Percentiles rank a stretch among this genome's conserved stretches.
Evolutionary conservation across 2,797 vertebrate species (phyloP).

Genomic region (Loris lydekkerianus): DNA sequence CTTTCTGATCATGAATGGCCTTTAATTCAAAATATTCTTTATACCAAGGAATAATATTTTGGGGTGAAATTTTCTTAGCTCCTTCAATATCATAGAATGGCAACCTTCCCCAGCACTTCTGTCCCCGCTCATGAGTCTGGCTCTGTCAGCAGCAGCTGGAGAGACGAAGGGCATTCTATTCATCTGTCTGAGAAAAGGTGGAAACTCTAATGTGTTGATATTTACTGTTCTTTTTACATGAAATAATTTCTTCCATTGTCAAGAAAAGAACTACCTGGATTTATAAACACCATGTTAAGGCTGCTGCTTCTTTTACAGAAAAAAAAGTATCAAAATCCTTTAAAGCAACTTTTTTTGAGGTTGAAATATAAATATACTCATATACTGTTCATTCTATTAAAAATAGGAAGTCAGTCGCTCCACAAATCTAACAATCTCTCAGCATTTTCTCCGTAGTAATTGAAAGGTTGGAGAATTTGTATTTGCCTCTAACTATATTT

Average conservation of each 20-base stretch:
- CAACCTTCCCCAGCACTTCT: background rate
- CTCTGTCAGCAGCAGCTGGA: slow-evolving; percentile 3
- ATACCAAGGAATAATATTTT: too few relatives aligned
- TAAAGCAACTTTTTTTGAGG: slow-evolving; percentile 47
- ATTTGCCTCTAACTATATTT: slow-evolving; percentile 47
- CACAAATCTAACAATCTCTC: slow-evolving; percentile 30
- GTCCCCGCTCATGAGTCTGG: background rate
- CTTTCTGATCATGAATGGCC: too few relatives aligned
- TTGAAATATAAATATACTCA: slow-evolving; percentile 45
- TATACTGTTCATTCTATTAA: background rate
- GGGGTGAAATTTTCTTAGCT: too few relatives aligned
- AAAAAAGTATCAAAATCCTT: slow-evolving; percentile 41
- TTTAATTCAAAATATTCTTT: too few relatives aligned
- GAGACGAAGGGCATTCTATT: slow-evolving; percentile 42
- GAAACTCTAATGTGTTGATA: slow-evolving; percentile 4
- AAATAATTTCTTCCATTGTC: slow-evolving; percentile 9
- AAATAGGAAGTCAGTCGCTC: background rate
- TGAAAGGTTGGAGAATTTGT: slow-evolving; percentile 18
- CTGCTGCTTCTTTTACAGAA: background rate
- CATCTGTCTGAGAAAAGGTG: background rate
- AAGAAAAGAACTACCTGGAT: background rate
- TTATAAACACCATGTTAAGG: background rate
- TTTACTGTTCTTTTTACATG: slow-evolving; percentile 11
- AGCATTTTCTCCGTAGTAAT: background rate
- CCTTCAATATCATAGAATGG: background rate